A percentile compares a stretch with the other conserved stretches of the same genome.
phyloP scores from a whole-genome alignment of 2,888 invertebrate genomes.

The Herminia tarsipennalis region DNA sequence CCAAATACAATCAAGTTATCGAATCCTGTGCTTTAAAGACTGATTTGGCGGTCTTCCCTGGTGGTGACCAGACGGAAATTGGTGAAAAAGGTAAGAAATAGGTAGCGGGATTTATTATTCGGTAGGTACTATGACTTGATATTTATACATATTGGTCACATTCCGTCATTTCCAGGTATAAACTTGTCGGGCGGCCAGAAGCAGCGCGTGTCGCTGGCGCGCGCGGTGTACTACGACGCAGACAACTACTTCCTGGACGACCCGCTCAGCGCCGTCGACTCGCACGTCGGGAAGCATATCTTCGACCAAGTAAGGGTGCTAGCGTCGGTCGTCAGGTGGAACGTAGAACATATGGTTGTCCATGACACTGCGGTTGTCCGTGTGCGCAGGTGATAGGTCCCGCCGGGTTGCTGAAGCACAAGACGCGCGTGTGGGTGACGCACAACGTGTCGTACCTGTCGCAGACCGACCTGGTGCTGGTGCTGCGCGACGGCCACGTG shows the following conservation, averaged over 20 bases:
- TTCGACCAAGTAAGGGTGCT: constrained; percentile 92
- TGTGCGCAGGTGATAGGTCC: constrained; percentile 78
- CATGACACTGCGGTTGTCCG: background rate
- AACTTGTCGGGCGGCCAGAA: constrained; percentile 96
- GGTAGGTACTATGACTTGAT: no score
- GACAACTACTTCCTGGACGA: constrained; percentile 97
- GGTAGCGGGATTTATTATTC: no score
- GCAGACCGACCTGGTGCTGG: constrained; percentile 95
- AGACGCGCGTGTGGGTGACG: constrained; percentile 96
- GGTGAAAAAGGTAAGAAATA: constrained; percentile 94
- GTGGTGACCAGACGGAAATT: constrained; percentile 98
- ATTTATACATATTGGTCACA: background rate
- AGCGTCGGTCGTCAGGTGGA: no score
- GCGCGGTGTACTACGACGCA: constrained; percentile 94
- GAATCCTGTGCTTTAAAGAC: constrained; percentile 95
- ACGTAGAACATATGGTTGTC: no score
- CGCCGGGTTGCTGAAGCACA: constrained; percentile 88
- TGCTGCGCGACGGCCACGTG: constrained; percentile 94
- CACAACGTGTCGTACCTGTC: constrained; percentile 97
- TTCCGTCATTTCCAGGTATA: constrained; percentile 80
- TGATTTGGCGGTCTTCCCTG: constrained; percentile 96
- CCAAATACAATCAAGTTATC: constrained; percentile 91
- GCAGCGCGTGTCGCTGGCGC: constrained; percentile 95
- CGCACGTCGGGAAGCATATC: constrained; percentile 98
- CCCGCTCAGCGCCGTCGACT: constrained; percentile 97